Percentiles rank a stretch among this genome's conserved stretches.
These are phyloP conservation scores for Physella acuta DNA, from an alignment of 1,140 invertebrate genomes.

Conservation along the genomic window DNA sequence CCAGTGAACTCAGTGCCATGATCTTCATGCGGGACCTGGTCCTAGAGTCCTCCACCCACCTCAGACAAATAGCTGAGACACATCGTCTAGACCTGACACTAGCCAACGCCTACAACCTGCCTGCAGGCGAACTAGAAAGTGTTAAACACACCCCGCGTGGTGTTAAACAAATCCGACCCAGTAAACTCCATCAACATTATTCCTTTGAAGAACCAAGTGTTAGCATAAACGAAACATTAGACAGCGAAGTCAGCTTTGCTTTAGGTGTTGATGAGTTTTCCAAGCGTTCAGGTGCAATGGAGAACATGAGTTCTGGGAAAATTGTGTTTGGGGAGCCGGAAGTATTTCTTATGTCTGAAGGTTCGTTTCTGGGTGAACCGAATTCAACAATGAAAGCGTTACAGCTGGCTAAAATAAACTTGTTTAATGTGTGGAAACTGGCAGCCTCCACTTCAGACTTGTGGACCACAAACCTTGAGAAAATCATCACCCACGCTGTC, in stretches of 20 bases:
- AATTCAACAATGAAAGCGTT: slow-evolving; percentile 36
- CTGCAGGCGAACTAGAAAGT: slow-evolving; percentile 18
- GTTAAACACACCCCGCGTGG: slow-evolving; percentile 17
- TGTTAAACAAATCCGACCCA: not conserved
- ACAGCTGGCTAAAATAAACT: slow-evolving; percentile 31
- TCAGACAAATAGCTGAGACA: slow-evolving; percentile 34
- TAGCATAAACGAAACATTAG: slow-evolving; percentile 41
- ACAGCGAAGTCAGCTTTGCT: slow-evolving; percentile 44
- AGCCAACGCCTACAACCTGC: slow-evolving; percentile 43
- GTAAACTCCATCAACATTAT: slow-evolving; percentile 24
- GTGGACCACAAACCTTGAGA: slow-evolving; percentile 51
- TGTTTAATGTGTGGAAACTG: slow-evolving; percentile 53
- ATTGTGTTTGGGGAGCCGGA: slow-evolving; percentile 53
- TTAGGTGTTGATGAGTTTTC: slow-evolving; percentile 26
- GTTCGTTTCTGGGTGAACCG: slow-evolving; percentile 16
- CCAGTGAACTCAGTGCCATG: slow-evolving; percentile 40
- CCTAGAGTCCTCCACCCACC: slow-evolving; percentile 42
- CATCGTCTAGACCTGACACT: slow-evolving; percentile 43
- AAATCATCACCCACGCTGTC: slow-evolving; percentile 37
- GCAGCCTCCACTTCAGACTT: slow-evolving; percentile 43
- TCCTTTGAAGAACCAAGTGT: slow-evolving; percentile 44
- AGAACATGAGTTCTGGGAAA: slow-evolving; percentile 46
- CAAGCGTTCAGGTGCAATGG: slow-evolving; percentile 28
- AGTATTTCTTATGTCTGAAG: slow-evolving; percentile 19
- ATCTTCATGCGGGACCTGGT: slow-evolving; percentile 49